Evolutionary conservation across 64 coral and sea anemone species (phyloP).

Genomic region (Montipora capricornis): DNA sequence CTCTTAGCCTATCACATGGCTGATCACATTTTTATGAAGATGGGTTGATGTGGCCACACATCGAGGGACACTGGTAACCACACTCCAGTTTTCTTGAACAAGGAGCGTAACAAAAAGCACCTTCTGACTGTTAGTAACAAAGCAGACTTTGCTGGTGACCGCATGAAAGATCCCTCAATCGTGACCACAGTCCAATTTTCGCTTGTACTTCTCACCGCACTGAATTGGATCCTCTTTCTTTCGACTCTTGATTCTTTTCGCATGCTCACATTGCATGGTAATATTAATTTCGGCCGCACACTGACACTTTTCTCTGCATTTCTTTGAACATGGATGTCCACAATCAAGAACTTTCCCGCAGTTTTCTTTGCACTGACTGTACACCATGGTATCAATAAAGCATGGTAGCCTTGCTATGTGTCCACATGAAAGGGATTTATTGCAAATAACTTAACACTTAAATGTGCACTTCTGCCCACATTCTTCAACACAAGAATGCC

Average conservation of each 20-base stretch:
- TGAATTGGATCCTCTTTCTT: background rate
- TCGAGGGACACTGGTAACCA: slow-evolving; percentile 26
- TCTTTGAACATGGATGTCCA: background rate
- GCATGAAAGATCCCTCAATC: slow-evolving; percentile 30
- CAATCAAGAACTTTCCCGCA: slow-evolving; percentile 35
- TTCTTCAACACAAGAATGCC: slow-evolving; percentile 21
- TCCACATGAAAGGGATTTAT: slow-evolving; percentile 45
- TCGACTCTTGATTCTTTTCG: background rate
- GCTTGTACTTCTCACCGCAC: slow-evolving; percentile 9
- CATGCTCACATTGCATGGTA: background rate
- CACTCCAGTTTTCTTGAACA: slow-evolving; percentile 34
- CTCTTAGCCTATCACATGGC: slow-evolving; percentile 27
- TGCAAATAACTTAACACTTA: background rate
- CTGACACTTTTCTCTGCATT: background rate
- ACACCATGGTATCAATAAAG: background rate
- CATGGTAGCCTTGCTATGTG: slow-evolving; percentile 27
- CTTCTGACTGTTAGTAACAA: background rate
- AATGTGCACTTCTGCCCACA: background rate
- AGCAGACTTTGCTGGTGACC: background rate
- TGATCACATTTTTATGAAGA: background rate
- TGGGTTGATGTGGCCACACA: slow-evolving; percentile 10
- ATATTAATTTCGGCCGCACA: background rate
- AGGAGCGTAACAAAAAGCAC: slow-evolving; percentile 15
- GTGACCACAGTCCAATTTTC: slow-evolving; percentile 53
- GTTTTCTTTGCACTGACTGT: slow-evolving; percentile 11